phyloP scores from a whole-genome alignment of 2,888 invertebrate genomes.

The Lithophane socia region DNA sequence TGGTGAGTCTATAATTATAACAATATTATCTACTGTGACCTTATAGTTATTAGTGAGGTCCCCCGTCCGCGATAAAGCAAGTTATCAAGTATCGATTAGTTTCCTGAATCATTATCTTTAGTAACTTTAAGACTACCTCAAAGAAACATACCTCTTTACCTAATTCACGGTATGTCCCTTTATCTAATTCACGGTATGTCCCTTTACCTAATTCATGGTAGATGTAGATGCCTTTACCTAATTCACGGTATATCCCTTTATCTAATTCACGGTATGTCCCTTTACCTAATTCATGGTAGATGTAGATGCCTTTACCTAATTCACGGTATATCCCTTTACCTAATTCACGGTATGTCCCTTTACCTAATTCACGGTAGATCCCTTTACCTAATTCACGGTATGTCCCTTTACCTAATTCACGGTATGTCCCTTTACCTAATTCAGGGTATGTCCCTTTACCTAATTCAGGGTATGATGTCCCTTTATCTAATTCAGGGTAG shows the following conservation, averaged over 20 bases:
- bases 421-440: not conserved
- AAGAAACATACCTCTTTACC: not conserved
- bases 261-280: too few species aligned
- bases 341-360: not conserved
- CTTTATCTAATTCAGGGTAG: not conserved
- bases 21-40: conserved; percentile 43
- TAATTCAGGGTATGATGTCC: not conserved
- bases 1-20: conserved; percentile 24
- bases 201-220: not conserved
- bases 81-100: not conserved
- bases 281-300: not conserved
- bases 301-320: not conserved
- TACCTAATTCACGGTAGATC: too few species aligned
- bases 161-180: not conserved
- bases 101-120: not conserved
- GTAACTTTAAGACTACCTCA: not conserved
- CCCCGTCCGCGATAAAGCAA: not conserved
- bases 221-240: not conserved
- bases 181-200: not conserved
- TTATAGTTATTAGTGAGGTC: conserved; percentile 4
- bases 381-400: too few species aligned
- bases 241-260: not conserved
- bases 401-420: not conserved
- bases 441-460: not conserved
- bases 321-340: not conserved